A percentile compares a stretch with the other conserved stretches of the same genome.
Evolutionary conservation across 64 coral and sea anemone genomes (phyloP).

Genomic region (Acropora tenuis): DNA sequence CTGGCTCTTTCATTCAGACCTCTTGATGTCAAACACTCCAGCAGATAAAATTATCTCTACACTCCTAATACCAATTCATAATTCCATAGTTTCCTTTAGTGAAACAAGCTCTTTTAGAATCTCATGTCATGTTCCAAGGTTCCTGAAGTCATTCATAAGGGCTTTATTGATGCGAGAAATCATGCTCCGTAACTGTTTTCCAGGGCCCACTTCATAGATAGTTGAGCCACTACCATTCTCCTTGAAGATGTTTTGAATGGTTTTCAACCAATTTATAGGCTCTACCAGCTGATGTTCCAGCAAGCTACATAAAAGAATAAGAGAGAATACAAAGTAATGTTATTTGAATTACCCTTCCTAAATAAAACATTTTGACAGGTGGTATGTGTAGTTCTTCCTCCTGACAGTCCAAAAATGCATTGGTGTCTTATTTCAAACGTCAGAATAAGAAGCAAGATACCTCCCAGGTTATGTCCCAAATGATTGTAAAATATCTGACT

Average conservation of each 20-base stretch:
- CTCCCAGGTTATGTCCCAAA: too few species aligned
- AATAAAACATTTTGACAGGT: too few species aligned
- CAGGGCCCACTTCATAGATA: constrained; percentile 87
- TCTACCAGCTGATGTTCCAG: constrained; percentile 80
- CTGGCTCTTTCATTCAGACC: too few species aligned
- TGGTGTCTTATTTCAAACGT: too few species aligned
- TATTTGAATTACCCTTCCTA: not conserved
- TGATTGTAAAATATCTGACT: too few species aligned
- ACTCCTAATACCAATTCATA: not conserved
- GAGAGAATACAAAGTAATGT: not conserved
- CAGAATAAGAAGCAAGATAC: too few species aligned
- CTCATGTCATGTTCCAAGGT: constrained; percentile 17
- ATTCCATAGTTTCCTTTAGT: not conserved
- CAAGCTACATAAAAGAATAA: constrained; percentile 54
- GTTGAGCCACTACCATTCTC: not conserved
- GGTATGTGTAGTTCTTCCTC: too few species aligned
- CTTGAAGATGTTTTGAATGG: constrained; percentile 60
- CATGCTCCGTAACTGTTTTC: constrained; percentile 82
- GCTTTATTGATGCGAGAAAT: constrained; percentile 74
- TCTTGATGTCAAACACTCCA: too few species aligned
- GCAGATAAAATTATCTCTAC: too few species aligned
- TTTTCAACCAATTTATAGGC: constrained; percentile 80
- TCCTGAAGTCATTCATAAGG: constrained; percentile 12
- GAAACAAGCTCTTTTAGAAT: not conserved
- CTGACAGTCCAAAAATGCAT: too few species aligned